A percentile compares a stretch with the other conserved stretches of the same genome.
Evolutionary conservation across 2,888 invertebrate genomes (phyloP).

Genomic region (Drosophila cyrtoloma): DNA sequence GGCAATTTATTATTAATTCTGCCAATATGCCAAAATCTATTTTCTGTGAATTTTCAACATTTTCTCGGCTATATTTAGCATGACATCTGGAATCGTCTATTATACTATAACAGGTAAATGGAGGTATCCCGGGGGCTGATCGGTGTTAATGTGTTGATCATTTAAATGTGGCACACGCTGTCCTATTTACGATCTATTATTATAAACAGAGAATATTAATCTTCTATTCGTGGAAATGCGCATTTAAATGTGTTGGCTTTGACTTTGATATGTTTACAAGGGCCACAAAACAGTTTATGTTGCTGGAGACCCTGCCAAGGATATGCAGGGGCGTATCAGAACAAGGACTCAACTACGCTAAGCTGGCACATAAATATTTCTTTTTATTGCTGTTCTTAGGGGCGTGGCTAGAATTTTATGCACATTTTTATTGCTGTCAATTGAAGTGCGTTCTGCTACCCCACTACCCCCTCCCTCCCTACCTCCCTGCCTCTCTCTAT

Average conservation of each 20-base stretch:
- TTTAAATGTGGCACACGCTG: slow-evolving; percentile 48
- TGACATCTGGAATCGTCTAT: slow-evolving; percentile 53
- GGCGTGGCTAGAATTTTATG: slow-evolving; percentile 56
- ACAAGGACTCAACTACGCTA: slow-evolving; percentile 25
- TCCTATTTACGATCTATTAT: slow-evolving; percentile 26
- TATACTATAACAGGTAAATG: background rate
- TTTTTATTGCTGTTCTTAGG: slow-evolving; percentile 55
- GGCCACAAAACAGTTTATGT: background rate
- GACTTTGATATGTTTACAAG: slow-evolving; percentile 19
- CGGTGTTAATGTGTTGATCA: slow-evolving; percentile 49
- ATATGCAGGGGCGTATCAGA: slow-evolving; percentile 10
- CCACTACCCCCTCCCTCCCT: background rate
- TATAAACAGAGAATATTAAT: slow-evolving; percentile 31
- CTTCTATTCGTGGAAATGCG: slow-evolving; percentile 26
- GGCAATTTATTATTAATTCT: slow-evolving; percentile 59
- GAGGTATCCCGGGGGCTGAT: background rate
- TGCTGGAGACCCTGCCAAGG: slow-evolving; percentile 6
- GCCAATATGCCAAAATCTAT: slow-evolving; percentile 63
- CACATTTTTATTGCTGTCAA: slow-evolving; percentile 64
- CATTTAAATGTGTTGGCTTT: slow-evolving; percentile 21
- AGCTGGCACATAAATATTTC: slow-evolving; percentile 66
- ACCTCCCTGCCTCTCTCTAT: background rate
- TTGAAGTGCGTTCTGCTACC: slow-evolving; percentile 25
- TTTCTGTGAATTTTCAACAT: slow-evolving; percentile 59
- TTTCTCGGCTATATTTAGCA: slow-evolving; percentile 55